Evolutionary conservation across 2,888 invertebrate genomes (phyloP), one percentile per base, ranked within the genome.

Genomic region (Troides helena): DNA sequence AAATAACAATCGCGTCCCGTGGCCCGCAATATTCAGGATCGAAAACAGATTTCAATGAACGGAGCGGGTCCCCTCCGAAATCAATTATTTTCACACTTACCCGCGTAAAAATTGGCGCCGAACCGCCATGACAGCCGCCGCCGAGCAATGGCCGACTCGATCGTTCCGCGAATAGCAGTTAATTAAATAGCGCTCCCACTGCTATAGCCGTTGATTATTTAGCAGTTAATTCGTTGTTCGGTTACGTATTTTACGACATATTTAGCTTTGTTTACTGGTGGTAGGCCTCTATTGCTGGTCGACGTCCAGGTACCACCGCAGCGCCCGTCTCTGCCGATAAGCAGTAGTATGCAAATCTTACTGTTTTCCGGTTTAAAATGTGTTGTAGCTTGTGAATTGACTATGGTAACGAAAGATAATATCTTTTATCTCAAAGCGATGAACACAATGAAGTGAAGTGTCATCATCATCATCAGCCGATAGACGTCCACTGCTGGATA

Each of bases 61-160:
- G 74, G 71, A 63, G 64, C 70, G 66, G 70, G 75, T 75, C 78
- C 80, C 84, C 87, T 82, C 79, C 74, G 73, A 71, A 82, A 90
- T 90, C 89, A 90, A 90, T 90, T 90, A 90, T 86, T 86, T 88
- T 87, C 86, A 78, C 90, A 86, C 90, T 83, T 80, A 80, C 77
- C 76, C 82, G 84, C 83, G 85, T 79, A 87, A 88, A 85, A 86
- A 85, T 85, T 82, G 86, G 80, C 86, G 81, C 81, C 77, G 77
- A 82, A 78, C 76, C 77, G 74, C 77, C 71, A 73, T 72, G 77
- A 77, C 77, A 76, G 70, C 73, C 74, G 73, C 72, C 39, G 73
- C 62, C 69, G 65, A 67, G 63, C 65, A 62, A 62, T 70, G 70
- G 68, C 74, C 50, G 72, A 78, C 76, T 83, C 81, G 75, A 83